Base-by-base conservation (phyloP, 2,113 vertebrate species). In the Colinus virginianus region DNA sequence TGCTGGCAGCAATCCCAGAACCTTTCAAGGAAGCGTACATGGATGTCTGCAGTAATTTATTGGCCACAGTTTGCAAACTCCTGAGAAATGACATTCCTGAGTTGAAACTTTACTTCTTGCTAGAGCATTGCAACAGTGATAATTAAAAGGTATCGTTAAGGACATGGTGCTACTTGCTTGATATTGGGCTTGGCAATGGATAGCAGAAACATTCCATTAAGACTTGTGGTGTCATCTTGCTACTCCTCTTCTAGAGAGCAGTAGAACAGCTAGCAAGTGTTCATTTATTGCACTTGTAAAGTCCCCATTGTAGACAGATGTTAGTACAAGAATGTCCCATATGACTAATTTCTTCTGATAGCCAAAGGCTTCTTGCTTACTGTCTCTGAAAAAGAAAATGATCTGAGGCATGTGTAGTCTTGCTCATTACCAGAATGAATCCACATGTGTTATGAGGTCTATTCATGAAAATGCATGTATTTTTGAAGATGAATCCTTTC, bases 221-320 rank as follows among this genome's bases (percentile, higher is more conserved):
- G 75, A 84, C 18, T 53, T 83, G 14, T 34, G 30, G 28, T 92
- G 22, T 78, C 45, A 74, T 42, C 42, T 91, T 3, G 2, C 20
- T 56, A 19, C 13, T 80, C 11, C 12, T n/a, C 18, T 78, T 93
- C 49, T 43, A 63, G 59, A 76, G n/a, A 82, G 34, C 20, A 68
- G 7, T 38, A 45, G 43, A 46, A 23, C 58, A 71, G 58, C 46
- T 77, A 88, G 66, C 7, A 86, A 93, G 40, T 23, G 17, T 68
- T 95, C 93, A 46, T 84, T 93, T 95, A 63, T 87, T 95, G 93
- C 79, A 79, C 62, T 83, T 86, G 68, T 72, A 87, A 84, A 93
- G 11, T 69, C 83, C 26, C 63, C 79, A 78, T 16, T 85, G 46
- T 19, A 84, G 84, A 78, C 38, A 68, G 58, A 80, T 80, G 64